Evolutionary conservation across 2,113 vertebrate genomes (phyloP), one percentile per base, ranked within the genome.

Genomic region (Cavia porcellus): DNA sequence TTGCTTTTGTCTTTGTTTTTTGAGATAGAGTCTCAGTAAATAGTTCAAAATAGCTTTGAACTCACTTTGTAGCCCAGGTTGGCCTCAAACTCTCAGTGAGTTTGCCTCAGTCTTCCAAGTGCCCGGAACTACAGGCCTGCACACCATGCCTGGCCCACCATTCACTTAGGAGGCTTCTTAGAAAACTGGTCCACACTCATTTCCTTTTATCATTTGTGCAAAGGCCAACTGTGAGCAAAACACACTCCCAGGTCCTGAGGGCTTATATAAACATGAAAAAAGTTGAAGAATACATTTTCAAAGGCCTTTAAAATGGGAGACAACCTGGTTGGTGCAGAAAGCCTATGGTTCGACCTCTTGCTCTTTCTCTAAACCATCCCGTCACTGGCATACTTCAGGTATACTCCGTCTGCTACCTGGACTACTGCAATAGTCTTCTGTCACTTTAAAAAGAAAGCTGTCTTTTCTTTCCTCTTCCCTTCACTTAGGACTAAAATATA

Each of bases 381-480:
- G 24, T 32, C 75, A 92, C 30, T 52, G 1, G 35, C 19, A 83
- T 82, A 80, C 35, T n/a, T 75, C 55, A 91, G 86, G 42, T 35
- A 15, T 45, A 72, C 50, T 32, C 64, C 61, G 47, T 70, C 32
- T 4, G 72, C 94, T 92, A 83, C 74, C 85, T 75, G 30, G 72
- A 62, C 52, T 66, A 75, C 47, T 50, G 13, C 77, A 94, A 62
- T 80, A 55, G 59, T 88, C 64, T 97, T 72, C 85, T 93, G 86
- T 95, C 92, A 89, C 97, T 97, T 97, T 96, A 94, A 96, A 98
- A 98, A 95, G 85, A 97, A 90, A 95, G 92, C 96, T 95, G 85
- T 94, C 52, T 93, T 98, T 96, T 89, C 92, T 92, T 97, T 64
- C 77, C 86, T 88, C 97, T 96, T 96, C 90, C 92, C 96, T 98